Evolutionary conservation across 2,797 vertebrate genomes (phyloP).

Genomic region (Meda fulgida): DNA sequence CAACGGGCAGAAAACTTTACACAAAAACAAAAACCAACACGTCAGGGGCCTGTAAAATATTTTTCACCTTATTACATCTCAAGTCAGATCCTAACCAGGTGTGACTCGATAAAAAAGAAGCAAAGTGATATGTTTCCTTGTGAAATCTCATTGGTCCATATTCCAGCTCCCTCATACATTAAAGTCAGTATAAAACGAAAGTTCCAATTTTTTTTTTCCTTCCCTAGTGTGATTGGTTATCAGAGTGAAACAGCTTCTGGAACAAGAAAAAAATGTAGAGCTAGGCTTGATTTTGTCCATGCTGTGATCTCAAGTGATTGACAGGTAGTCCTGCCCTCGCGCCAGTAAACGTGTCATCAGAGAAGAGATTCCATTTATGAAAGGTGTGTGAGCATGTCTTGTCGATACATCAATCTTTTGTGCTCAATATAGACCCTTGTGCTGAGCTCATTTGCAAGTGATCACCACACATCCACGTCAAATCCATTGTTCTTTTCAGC

Average conservation of each 20-base stretch:
- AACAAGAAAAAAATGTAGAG: neutral
- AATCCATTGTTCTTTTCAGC: conserved; percentile 3
- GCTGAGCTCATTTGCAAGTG: neutral
- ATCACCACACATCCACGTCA: conserved; percentile 8
- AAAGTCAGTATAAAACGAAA: neutral
- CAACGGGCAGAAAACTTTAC: neutral
- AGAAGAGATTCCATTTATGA: neutral
- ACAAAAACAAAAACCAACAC: neutral
- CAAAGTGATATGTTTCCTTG: neutral
- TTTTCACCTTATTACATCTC: neutral
- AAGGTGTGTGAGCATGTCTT: conserved; percentile 3
- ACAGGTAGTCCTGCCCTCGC: too few relatives aligned
- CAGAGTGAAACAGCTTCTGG: too few relatives aligned
- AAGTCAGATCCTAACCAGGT: neutral
- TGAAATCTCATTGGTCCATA: neutral
- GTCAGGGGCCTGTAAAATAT: neutral
- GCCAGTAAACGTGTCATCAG: too few relatives aligned
- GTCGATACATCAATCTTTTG: neutral
- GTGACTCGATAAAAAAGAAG: neutral
- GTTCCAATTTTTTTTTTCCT: neutral
- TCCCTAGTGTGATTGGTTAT: neutral
- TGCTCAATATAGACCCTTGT: neutral
- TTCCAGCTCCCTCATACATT: neutral
- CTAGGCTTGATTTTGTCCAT: neutral
- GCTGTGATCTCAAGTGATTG: too few relatives aligned